phyloP scores from a whole-genome alignment of 2,797 vertebrate species.

The Heliangelus exortis region DNA sequence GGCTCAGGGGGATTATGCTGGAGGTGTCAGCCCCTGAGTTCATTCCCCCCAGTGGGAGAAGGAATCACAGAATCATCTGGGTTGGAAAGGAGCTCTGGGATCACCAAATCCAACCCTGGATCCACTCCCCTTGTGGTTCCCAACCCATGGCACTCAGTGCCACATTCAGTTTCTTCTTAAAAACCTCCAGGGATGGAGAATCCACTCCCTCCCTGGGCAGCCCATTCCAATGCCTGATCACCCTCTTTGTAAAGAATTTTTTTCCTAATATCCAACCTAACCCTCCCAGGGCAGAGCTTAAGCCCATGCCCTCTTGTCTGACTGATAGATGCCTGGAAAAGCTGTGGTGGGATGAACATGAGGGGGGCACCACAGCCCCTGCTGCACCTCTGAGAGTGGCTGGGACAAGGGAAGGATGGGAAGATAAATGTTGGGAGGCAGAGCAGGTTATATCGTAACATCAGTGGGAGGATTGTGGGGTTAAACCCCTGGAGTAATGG shows the following conservation, averaged over 20 bases:
- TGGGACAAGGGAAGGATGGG: not conserved
- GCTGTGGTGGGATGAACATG: accelerated
- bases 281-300: no score
- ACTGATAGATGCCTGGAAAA: not conserved
- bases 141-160: no score
- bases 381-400: not conserved
- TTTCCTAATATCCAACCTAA: no score
- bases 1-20: not conserved
- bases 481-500: not conserved
- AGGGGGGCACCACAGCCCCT: accelerated
- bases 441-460: not conserved
- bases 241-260: no score
- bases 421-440: not conserved
- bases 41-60: accelerated
- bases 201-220: no score
- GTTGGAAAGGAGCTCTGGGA: no score
- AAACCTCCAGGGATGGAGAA: no score
- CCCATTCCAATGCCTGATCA: no score
- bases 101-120: no score
- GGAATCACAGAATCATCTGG: not conserved
- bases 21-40: accelerated
- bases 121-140: no score
- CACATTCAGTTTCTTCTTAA: no score
- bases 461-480: not conserved
- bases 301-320: no score